These are phyloP conservation scores for Zaprionus lineosus DNA, from an alignment of 2,888 invertebrate genomes.

Conservation along the genomic window DNA sequence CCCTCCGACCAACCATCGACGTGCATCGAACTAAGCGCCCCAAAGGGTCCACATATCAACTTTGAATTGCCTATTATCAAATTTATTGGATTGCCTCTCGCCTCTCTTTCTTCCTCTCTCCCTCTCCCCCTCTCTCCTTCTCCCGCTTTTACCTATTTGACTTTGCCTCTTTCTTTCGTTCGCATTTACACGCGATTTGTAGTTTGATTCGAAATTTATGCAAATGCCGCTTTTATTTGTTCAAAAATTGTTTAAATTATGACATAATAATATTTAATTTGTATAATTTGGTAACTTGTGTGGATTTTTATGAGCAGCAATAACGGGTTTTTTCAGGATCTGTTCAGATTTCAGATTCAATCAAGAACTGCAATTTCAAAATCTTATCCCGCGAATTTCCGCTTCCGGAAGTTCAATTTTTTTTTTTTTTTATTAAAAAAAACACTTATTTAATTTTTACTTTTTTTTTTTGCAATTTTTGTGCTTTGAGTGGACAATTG, in stretches of 20 bases:
- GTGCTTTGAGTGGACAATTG: no score
- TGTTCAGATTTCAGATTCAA: no score
- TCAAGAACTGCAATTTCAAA: no score
- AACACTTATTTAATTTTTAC: no score
- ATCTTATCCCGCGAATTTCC: not conserved
- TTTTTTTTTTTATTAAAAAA: no score
- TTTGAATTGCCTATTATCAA: slow-evolving; percentile 42
- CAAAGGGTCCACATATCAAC: not conserved
- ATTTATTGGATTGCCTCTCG: slow-evolving; percentile 54
- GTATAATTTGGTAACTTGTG: slow-evolving; percentile 8
- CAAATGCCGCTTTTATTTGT: slow-evolving; percentile 56
- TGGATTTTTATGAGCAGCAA: not conserved
- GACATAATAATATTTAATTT: slow-evolving; percentile 52
- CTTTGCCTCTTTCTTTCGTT: slow-evolving; percentile 3
- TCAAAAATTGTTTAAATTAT: slow-evolving; percentile 62
- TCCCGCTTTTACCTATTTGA: slow-evolving; percentile 6
- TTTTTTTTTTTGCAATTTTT: no score
- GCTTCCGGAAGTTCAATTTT: not conserved
- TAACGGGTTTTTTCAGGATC: not conserved
- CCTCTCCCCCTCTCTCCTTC: slow-evolving; percentile 1
- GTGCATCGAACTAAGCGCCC: no score
- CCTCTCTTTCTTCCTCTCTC: slow-evolving; percentile 19
- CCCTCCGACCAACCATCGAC: no score
- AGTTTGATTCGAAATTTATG: slow-evolving; percentile 43
- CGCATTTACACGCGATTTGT: slow-evolving; percentile 4